Base-by-base conservation (phyloP, 2,888 invertebrate species). In the Drosophila vallismaia region DNA sequence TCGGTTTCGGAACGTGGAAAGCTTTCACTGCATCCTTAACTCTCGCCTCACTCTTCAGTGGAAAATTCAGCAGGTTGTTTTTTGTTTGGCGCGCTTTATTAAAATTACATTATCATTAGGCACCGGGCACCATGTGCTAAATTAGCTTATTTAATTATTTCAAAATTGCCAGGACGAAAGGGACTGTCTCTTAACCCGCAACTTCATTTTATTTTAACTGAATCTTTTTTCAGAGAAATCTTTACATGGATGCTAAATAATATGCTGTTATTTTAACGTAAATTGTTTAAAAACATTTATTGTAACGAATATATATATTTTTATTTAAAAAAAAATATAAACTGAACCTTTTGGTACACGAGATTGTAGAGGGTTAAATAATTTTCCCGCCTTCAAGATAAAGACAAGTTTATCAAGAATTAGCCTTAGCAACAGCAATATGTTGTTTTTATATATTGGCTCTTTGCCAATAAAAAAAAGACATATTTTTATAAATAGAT, bases 1-100 rank as follows among this genome's bases (percentile, higher is more conserved):
- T 46, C 14, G 9, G 36, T 24, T 36, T 66, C 84, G 79, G 81
- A 58, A 28, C 40, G 8, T 42, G 8, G 12, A 8, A 31, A 66
- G 64, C 64, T 64, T 66, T 64, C 31, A 36, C 64, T 57, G 26
- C 46, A 52, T 85, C 75, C 85, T 77, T 77, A 74, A 45, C 49
- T 10, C 9, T 5, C 14, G 9, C 19, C 42, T 2, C 3, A 56
- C 36, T 42, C 28, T 26, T 19, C 19, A 19, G 19, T 28, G 33
- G 26, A 3, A 46, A 48, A 51, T 52, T 86, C 87, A 84, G 87
- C 83, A 84, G 83, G 83, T 84, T 84, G 87, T 84, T 86, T 64
- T 74, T 72, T 73, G 52, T 70, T 82, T 74, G 49, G 62, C 73
- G 70, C 46, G 62, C 59, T 67, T 77, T 58, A 62, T 66, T 68